These are phyloP conservation scores for Synergus itoensis DNA, from an alignment of 2,888 invertebrate species.

Conservation along the genomic window DNA sequence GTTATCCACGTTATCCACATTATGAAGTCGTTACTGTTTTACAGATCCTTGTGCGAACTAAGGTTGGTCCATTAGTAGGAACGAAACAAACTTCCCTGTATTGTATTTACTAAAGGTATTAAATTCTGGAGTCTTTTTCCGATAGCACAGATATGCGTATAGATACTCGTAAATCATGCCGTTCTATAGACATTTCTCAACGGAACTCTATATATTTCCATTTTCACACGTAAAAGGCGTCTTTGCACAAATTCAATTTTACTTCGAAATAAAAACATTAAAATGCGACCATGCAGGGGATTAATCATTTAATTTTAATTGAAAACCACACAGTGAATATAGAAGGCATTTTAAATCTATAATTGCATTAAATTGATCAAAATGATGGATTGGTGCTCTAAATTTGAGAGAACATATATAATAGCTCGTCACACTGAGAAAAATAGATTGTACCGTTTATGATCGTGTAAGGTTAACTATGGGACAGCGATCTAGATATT, in stretches of 20 bases:
- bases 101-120: neutral
- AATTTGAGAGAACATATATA: too few relatives aligned
- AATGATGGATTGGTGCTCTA: too few relatives aligned
- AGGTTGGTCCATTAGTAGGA: neutral
- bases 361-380: neutral
- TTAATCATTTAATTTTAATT: neutral
- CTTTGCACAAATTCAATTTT: neutral
- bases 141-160: neutral
- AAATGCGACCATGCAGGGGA: neutral
- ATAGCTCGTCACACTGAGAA: too few relatives aligned
- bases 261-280: neutral
- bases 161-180: constrained; percentile 16
- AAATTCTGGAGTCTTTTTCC: neutral
- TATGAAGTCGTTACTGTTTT: constrained; percentile 1
- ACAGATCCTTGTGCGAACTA: neutral
- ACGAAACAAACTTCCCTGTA: constrained; percentile 6
- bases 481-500: too few relatives aligned
- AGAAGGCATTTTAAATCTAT: neutral
- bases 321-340: neutral
- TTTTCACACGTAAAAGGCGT: constrained; percentile 7
- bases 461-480: too few relatives aligned
- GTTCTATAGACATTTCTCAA: neutral
- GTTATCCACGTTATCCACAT: neutral
- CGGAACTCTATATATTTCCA: neutral
- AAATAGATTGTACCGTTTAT: too few relatives aligned